Conservation (phyloP, 2,113 vertebrate species). For the Anas platyrhynchos region DNA sequence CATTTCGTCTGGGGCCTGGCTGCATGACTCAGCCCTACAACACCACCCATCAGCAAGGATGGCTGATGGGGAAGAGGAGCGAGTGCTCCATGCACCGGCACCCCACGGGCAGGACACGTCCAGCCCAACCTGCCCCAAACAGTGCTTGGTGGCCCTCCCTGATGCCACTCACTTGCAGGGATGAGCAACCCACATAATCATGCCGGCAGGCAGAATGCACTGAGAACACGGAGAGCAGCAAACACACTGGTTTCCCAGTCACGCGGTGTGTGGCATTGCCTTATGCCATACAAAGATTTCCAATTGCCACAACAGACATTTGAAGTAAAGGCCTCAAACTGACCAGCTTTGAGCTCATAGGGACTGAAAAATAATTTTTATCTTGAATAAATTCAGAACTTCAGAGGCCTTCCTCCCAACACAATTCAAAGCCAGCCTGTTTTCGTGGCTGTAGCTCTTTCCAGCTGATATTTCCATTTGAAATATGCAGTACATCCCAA, state of each 20-base stretch:
- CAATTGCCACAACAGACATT: not conserved
- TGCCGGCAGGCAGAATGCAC: not conserved
- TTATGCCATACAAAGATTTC: not conserved
- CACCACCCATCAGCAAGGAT: accelerated
- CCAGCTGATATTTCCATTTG: not conserved
- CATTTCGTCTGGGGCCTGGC: not conserved
- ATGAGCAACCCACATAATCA: not conserved
- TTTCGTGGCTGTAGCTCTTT: not conserved
- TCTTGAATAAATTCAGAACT: not conserved
- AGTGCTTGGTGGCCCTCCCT: not conserved
- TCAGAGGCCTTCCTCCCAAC: not conserved
- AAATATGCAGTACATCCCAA: not conserved
- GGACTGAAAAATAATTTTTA: not conserved
- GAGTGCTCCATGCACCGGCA: too few species aligned
- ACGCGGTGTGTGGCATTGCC: not conserved
- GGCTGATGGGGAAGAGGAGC: too few species aligned
- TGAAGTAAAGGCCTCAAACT: not conserved
- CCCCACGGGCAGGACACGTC: not conserved
- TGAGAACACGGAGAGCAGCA: not conserved
- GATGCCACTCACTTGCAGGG: not conserved
- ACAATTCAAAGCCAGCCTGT: not conserved
- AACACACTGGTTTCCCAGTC: not conserved
- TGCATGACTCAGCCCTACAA: accelerated
- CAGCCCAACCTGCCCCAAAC: not conserved
- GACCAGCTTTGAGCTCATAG: not conserved